These are phyloP conservation scores for Chrysemys picta DNA, from an alignment of 2,113 vertebrate genomes.

Conservation along the genomic window DNA sequence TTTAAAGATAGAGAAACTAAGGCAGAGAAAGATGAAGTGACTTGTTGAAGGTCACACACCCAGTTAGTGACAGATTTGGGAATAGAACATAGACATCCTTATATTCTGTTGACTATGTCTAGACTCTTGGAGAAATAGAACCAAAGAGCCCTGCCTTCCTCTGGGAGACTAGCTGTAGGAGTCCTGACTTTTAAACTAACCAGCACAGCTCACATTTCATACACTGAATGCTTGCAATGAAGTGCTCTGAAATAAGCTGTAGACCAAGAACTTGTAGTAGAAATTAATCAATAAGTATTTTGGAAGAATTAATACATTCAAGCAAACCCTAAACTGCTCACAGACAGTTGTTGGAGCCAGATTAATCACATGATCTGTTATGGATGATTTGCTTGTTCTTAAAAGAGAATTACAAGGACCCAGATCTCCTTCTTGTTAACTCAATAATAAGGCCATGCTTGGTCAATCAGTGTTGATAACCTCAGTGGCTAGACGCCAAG, in stretches of 20 bases:
- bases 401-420: background rate
- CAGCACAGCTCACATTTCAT: constrained; percentile 32
- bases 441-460: background rate
- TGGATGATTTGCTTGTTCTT: constrained; percentile 14
- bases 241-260: constrained; percentile 41
- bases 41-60: background rate
- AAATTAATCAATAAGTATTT: background rate
- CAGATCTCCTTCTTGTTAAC: background rate
- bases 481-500: no score
- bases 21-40: background rate
- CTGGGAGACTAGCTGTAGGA: constrained; percentile 6
- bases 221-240: background rate
- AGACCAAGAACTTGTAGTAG: background rate
- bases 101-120: constrained; percentile 13
- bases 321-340: constrained; percentile 54
- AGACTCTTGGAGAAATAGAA: background rate
- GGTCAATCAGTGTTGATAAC: background rate
- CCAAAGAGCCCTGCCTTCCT: background rate
- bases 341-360: constrained; percentile 29
- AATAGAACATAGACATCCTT: background rate
- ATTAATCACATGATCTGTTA: constrained; percentile 52
- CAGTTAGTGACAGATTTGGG: background rate
- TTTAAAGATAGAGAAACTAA: background rate
- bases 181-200: constrained; percentile 10
- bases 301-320: constrained; percentile 1